Conservation (phyloP, 2,888 invertebrate species). For the Hyppa rectilinea region DNA sequence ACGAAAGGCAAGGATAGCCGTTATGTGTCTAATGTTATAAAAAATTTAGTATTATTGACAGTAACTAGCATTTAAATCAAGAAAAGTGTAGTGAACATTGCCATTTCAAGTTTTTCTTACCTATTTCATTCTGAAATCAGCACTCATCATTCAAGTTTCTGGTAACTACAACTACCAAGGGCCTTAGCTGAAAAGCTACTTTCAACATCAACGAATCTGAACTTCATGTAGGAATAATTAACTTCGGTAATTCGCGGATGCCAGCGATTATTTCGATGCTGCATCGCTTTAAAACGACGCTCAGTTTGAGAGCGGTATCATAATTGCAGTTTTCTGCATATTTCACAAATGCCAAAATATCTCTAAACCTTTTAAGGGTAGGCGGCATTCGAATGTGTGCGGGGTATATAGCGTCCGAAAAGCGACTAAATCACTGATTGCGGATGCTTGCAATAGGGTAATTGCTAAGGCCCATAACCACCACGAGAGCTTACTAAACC, state of each 20-base stretch:
- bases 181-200: neutral
- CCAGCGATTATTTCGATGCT: neutral
- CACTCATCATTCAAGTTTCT: constrained; percentile 14
- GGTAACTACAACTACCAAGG: constrained; percentile 34
- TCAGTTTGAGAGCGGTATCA: neutral
- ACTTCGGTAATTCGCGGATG: no score
- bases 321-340: neutral
- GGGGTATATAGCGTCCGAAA: neutral
- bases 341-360: neutral
- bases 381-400: neutral
- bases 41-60: no score
- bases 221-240: no score
- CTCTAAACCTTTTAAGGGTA: no score
- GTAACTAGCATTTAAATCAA: neutral
- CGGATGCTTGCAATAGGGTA: neutral
- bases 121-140: constrained; percentile 9
- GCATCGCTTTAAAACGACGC: no score
- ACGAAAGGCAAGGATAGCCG: no score
- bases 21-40: no score
- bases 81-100: neutral
- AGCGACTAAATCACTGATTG: neutral
- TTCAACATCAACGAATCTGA: neutral
- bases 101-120: constrained; percentile 13
- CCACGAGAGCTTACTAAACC: constrained; percentile 20
- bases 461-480: constrained; percentile 15